A percentile compares a stretch with the other conserved stretches of the same genome.
These are phyloP conservation scores for Cochlearius cochlearius DNA, from an alignment of 2,113 vertebrate species.

Conservation along the genomic window DNA sequence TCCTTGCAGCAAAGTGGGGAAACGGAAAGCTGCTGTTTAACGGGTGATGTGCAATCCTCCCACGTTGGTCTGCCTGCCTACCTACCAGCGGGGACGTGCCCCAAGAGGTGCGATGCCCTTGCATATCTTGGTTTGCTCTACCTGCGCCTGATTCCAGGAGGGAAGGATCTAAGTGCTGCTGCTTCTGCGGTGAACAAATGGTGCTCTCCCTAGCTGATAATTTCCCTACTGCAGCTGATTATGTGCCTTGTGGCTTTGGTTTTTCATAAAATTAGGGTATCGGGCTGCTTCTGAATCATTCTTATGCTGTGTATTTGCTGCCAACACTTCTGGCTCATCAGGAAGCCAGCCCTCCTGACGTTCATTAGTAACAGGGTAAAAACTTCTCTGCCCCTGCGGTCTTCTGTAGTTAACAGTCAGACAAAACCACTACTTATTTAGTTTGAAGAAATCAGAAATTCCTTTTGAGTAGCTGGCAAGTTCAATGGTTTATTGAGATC, in stretches of 20 bases:
- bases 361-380: not conserved
- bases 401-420: not conserved
- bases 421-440: not conserved
- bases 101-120: not conserved
- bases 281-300: not conserved
- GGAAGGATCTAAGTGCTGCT: not conserved
- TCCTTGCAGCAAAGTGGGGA: constrained; percentile 2
- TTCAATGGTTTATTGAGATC: not conserved
- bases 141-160: not conserved
- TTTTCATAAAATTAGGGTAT: constrained; percentile 13
- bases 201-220: not conserved
- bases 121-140: not conserved
- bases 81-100: not conserved
- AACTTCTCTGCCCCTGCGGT: not conserved
- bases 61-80: not conserved
- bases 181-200: not conserved
- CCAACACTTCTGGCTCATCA: not conserved
- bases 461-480: not conserved
- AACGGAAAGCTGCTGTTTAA: not conserved
- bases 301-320: not conserved
- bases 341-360: not conserved
- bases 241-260: not conserved
- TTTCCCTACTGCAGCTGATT: not conserved
- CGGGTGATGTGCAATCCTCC: not conserved
- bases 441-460: not conserved